Evolutionary conservation across 2,888 invertebrate species (phyloP), one percentile per base, ranked within the genome.

Genomic region (Andrena hattorfiana): DNA sequence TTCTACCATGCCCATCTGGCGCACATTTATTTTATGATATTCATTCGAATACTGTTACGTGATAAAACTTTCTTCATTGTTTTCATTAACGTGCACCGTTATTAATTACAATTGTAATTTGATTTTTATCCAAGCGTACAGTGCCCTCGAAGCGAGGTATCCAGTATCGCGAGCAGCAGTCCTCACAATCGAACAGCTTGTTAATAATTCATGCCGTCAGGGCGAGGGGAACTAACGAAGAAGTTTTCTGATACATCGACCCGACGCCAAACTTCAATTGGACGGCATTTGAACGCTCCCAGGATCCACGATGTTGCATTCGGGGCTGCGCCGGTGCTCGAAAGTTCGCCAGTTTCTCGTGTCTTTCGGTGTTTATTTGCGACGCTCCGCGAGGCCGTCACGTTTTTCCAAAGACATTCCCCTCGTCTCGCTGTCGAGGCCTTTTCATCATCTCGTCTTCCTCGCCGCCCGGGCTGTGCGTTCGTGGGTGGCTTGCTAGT

Each of bases 141-240:
- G 30, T 32, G 68, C 64, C 32, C 28, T n/a, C 35, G 6, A 10
- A 26, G 62, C 42, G 23, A 63, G 56, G 73, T 26, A 69, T 51
- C 51, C 23, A 8, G 28, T 16, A 42, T 64, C 35, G 32, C 64
- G 49, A 59, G 60, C 26, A 26, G 69, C 69, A 10, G 63, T 60
- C 76, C 23, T 23, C 26, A 72, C 64, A 74, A 54, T 60, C 49
- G 63, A 72, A 73, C 42, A 42, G 54, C 59, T 76, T 80, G 85
- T 89, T 87, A 89, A 89, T 89, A 89, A 89, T 88, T 89, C 87
- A 89, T 84, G 79, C 23, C 8, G 8, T 26, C 48, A 56, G 30
- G 49, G 10, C 62, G 48, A 28, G 32, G 8, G 2, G 28, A 28
- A 35, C 59, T 63, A 51, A 63, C 71, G 64, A 68, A 73, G 56